Evolutionary conservation across 2,888 invertebrate genomes (phyloP), one percentile per base, ranked within the genome.

Genomic region (Campoplex nolae): DNA sequence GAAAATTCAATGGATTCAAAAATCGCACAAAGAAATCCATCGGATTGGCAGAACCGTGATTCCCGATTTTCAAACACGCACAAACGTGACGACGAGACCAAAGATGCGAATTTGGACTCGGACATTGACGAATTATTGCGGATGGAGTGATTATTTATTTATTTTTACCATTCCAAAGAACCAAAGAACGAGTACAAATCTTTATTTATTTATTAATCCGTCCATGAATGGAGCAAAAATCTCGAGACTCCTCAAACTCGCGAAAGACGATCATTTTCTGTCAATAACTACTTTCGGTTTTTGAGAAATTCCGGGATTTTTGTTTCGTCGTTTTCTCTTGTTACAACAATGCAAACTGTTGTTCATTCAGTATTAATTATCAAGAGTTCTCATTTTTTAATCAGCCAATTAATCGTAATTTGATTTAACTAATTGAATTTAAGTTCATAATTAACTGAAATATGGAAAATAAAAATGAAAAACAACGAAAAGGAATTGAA

Each of bases 91-190:
- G 89, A 89, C 74, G 88, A 89, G 79, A 89, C 88, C 58, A 90
- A 91, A 68, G 90, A 92, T 79, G 90, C 90, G 16, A 92, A 93
- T 88, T 88, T 94, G 54, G 93, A 94, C 76, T 90, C 90, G 45
- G 93, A 93, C 80, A 93, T 93, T 51, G 92, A 93, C 51, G 92
- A 93, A 81, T 90, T 94, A 82, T 90, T 94, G 84, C 89, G 90
- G 54, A 90, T 92, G 83, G 89, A 90, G 76, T 92, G 85, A 89
- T 11, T 18, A 23, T 0, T 23, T 28, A 54, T 11, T 38, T n/a
- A 7, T 74, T 28, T 42, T 73, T 16, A 3, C 32, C 9, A 67
- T 70, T 67, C 23, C n/a, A 32, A 18, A 28, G 38, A 48, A 82
- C 82, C 82, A 62, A 62, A 62, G 32, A 3, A 58, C 68, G 58